Evolutionary conservation across 2,888 invertebrate species (phyloP).

Genomic region (Harpalus rufipes): DNA sequence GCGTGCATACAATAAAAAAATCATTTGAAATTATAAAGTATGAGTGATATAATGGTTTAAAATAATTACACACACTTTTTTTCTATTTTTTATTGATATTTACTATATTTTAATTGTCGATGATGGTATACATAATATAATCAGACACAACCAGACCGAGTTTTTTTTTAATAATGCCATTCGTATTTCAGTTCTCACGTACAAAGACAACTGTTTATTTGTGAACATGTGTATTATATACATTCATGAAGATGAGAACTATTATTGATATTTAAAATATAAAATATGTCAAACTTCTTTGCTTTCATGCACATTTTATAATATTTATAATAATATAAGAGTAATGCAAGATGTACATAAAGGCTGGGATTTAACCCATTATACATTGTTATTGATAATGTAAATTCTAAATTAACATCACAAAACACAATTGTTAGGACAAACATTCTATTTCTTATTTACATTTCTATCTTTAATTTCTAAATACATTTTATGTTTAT

Average conservation of each 20-base stretch:
- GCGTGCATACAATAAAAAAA: slow-evolving; percentile 24
- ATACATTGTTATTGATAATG: slow-evolving; percentile 65
- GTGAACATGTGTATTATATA: slow-evolving; percentile 66
- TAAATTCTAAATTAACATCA: slow-evolving; percentile 64
- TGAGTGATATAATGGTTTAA: slow-evolving; percentile 4
- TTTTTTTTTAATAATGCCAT: slow-evolving; percentile 60
- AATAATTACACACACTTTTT: slow-evolving; percentile 48
- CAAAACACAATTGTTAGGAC: slow-evolving; percentile 65
- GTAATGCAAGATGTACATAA: slow-evolving; percentile 66
- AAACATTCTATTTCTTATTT: slow-evolving; percentile 65
- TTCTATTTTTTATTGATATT: slow-evolving; percentile 61
- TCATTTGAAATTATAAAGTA: slow-evolving; percentile 18
- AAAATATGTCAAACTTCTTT: slow-evolving; percentile 65
- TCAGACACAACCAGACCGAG: slow-evolving; percentile 65
- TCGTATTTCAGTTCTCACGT: slow-evolving; percentile 54
- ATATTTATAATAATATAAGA: slow-evolving; percentile 60
- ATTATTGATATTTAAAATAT: slow-evolving; percentile 66
- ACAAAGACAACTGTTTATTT: slow-evolving; percentile 54
- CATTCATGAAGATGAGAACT: slow-evolving; percentile 63
- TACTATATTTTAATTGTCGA: slow-evolving; percentile 63
- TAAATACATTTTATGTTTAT: slow-evolving; percentile 25
- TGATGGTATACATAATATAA: slow-evolving; percentile 66
- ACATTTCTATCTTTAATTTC: slow-evolving; percentile 51
- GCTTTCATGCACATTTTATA: slow-evolving; percentile 64
- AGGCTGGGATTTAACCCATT: slow-evolving; percentile 60